Conservation (phyloP, 2,888 invertebrate species). For the Drosophila cyrtoloma region DNA sequence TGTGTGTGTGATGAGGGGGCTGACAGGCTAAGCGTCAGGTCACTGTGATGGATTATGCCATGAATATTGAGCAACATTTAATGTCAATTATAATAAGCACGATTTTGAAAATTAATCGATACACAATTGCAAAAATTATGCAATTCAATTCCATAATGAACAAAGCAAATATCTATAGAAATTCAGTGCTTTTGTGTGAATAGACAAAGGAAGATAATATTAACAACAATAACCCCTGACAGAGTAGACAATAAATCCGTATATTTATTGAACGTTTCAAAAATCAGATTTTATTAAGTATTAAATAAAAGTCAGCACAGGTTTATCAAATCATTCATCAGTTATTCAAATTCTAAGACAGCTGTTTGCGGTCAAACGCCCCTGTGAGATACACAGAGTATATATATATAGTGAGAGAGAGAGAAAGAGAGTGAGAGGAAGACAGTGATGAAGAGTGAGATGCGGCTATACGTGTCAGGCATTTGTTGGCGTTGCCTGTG, state of each 20-base stretch:
- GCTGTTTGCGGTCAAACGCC: constrained; percentile 26
- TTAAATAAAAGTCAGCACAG: constrained; percentile 13
- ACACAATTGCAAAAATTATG: not conserved
- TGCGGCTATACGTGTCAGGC: constrained; percentile 10
- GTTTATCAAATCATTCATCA: constrained; percentile 47
- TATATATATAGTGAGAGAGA: not conserved
- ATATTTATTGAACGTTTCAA: not conserved
- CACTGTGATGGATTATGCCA: not conserved
- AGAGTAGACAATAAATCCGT: constrained; percentile 22
- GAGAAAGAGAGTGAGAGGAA: not conserved
- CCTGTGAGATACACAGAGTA: not conserved
- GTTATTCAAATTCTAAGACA: too few species aligned
- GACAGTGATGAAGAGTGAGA: not conserved
- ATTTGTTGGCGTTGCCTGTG: constrained; percentile 29
- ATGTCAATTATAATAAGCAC: constrained; percentile 3
- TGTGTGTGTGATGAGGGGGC: not conserved
- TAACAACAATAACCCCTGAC: not conserved
- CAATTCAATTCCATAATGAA: not conserved
- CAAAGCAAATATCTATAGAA: not conserved
- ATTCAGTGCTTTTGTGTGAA: not conserved
- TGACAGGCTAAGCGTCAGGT: not conserved
- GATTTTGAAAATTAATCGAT: constrained; percentile 33
- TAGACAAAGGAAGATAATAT: not conserved
- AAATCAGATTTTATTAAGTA: not conserved
- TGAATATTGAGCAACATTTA: constrained; percentile 10